Conservation (phyloP, 1,140 invertebrate species). For the Calephelis nemesis region DNA sequence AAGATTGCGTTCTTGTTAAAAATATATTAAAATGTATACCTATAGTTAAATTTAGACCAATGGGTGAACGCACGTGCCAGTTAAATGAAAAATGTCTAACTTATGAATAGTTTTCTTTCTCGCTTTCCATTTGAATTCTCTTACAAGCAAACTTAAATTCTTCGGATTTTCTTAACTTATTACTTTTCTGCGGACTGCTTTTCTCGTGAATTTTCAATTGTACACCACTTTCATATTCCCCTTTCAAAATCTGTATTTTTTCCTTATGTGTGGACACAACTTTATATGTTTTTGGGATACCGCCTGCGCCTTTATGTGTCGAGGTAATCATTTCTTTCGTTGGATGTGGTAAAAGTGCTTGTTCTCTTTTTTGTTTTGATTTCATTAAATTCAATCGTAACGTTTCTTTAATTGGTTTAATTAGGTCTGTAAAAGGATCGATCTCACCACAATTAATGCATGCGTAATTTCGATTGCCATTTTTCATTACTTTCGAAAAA, state of each 20-base stretch:
- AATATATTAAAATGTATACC: no score
- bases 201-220: background rate
- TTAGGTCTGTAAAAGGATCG: constrained; percentile 28
- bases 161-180: background rate
- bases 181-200: background rate
- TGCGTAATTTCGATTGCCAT: constrained; percentile 36
- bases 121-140: background rate
- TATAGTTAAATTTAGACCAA: no score
- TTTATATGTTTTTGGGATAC: background rate
- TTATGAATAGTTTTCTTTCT: background rate
- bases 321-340: constrained; percentile 12
- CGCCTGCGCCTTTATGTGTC: background rate
- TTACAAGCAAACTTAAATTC: background rate
- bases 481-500: constrained; percentile 53
- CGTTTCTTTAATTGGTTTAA: constrained; percentile 29
- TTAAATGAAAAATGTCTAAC: no score
- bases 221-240: background rate
- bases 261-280: no score
- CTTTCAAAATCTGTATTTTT: no score
- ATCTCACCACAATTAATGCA: constrained; percentile 41
- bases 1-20: no score
- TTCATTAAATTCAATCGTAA: constrained; percentile 35
- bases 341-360: constrained; percentile 11
- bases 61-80: no score
- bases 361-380: constrained; percentile 30